Evolutionary conservation across 2,113 vertebrate species (phyloP), one percentile per base, ranked within the genome.

Genomic region (Myiozetetes cayanensis): DNA sequence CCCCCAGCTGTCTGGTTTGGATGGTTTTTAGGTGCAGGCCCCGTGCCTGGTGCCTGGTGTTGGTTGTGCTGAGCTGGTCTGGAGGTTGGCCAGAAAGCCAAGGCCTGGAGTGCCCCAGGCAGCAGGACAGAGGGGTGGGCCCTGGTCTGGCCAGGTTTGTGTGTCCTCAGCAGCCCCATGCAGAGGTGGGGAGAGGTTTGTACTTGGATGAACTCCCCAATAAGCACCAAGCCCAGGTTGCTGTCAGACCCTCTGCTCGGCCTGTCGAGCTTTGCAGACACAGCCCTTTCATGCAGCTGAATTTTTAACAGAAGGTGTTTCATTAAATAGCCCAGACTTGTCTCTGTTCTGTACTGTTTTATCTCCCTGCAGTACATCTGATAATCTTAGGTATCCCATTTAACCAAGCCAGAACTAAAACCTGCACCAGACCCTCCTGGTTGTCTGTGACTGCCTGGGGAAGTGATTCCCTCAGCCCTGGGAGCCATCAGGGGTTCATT

Each of bases 241-340:
- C 70, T 87, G 80, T 44, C 19, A 63, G 87, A 33, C 24, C 58
- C 31, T 89, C 58, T 72, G 58, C 80, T 68, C 50, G 49, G 56
- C 49, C 62, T 70, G 81, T 21, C 1, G 4, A 66, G 46, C 23
- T 71, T 37, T 90, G 79, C 87, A 86, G 68, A 30, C 63, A 8
- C 55, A 80, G 63, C 39, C 17, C 21, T 46, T 65, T 77, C 16
- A 9, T 44, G 55, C 33, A 25, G 63, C 63, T 89, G 65, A 81
- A 68, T 90, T 92, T 80, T 90, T 96, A 87, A 61, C 88, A 94
- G 88, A 80, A 97, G 85, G 85, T 95, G 94, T 97, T 96, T 96
- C 96, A 96, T 97, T 94, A 96, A 95, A 78, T 14, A 81, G 61
- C 68, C 85, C 86, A 87, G 93, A 35, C 83, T 89, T 56, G 75